These are phyloP conservation scores for Chrysolina oricalcia DNA, from an alignment of 2,888 invertebrate genomes.

Conservation along the genomic window DNA sequence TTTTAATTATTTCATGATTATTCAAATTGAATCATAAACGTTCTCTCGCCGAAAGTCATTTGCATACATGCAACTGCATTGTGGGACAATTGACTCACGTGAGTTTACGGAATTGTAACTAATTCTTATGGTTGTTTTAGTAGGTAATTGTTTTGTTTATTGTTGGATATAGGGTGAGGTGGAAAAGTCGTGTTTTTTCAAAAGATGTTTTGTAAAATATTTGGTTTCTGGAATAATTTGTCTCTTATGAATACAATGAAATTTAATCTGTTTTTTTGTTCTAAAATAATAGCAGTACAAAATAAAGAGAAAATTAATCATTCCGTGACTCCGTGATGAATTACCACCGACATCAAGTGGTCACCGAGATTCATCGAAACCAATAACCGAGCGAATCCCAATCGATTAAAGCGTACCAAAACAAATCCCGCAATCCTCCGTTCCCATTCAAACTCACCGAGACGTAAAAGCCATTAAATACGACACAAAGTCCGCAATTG, in stretches of 20 bases:
- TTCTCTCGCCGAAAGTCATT: slow-evolving; percentile 45
- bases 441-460: slow-evolving; percentile 58
- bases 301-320: too few relatives aligned
- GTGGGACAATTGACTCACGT: slow-evolving; percentile 47
- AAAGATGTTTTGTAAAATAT: too few relatives aligned
- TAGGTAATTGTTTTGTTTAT: slow-evolving; percentile 7
- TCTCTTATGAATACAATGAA: too few relatives aligned
- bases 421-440: slow-evolving; percentile 30
- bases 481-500: slow-evolving; percentile 65
- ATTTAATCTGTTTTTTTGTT: too few relatives aligned
- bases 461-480: slow-evolving; percentile 65
- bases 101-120: slow-evolving; percentile 44
- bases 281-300: too few relatives aligned
- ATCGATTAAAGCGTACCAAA: slow-evolving; percentile 39
- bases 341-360: slow-evolving; percentile 17
- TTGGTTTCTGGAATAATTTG: too few relatives aligned
- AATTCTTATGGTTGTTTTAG: slow-evolving; percentile 14
- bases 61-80: slow-evolving; percentile 49
- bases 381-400: slow-evolving; percentile 31
- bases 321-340: slow-evolving; percentile 20
- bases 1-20: slow-evolving; percentile 37
- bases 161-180: background rate
- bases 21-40: slow-evolving; percentile 48
- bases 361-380: slow-evolving; percentile 15
- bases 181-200: background rate